These are phyloP conservation scores for Biston stratarius DNA, from an alignment of 2,888 invertebrate genomes.

Conservation along the genomic window DNA sequence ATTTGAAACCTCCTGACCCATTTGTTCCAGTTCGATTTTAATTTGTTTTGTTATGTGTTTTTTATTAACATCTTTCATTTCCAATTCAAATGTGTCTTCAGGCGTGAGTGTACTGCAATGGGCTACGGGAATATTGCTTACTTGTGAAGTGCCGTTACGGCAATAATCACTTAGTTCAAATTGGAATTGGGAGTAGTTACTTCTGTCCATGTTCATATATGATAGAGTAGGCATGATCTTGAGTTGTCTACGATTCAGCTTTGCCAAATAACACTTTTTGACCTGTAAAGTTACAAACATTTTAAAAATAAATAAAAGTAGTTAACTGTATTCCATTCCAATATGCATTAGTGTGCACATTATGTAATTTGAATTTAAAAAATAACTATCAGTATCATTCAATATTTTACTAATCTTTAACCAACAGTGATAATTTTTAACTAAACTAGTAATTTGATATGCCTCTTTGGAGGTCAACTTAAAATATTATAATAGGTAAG, in stretches of 20 bases:
- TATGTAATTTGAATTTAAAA: no score
- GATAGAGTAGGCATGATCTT: constrained; percentile 62
- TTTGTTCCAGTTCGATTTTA: constrained; percentile 41
- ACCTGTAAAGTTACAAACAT: constrained; percentile 63
- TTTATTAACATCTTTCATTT: constrained; percentile 41
- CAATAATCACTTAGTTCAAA: constrained; percentile 59
- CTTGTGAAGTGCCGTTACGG: constrained; percentile 50
- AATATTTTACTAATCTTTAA: no score
- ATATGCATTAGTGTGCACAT: constrained; percentile 1
- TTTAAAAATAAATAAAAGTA: no score
- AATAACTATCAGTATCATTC: no score
- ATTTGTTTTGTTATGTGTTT: constrained; percentile 44
- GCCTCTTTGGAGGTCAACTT: no score
- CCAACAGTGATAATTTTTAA: no score
- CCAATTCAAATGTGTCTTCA: constrained; percentile 53
- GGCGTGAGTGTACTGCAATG: constrained; percentile 63
- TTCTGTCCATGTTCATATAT: constrained; percentile 56
- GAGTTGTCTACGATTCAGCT: constrained; percentile 57
- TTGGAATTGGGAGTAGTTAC: constrained; percentile 61
- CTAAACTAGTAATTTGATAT: no score
- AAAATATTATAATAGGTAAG: no score
- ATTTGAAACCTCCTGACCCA: not conserved
- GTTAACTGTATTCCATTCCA: not conserved
- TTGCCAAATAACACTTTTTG: constrained; percentile 56
- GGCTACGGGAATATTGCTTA: constrained; percentile 57